phyloP scores from a whole-genome alignment of 2,888 invertebrate species.

The Empis stercorea region DNA sequence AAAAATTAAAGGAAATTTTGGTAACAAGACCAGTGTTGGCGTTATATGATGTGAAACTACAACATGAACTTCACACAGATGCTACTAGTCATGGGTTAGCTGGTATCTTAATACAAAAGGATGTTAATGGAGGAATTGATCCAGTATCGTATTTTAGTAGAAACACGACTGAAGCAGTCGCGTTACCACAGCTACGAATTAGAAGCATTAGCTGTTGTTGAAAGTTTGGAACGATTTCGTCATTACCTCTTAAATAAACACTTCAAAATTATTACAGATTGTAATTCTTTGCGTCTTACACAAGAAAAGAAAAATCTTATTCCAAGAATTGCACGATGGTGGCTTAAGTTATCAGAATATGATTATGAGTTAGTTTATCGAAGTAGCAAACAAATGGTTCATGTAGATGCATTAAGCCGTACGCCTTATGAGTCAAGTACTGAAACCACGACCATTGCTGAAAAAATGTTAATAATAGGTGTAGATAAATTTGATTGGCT shows the following conservation, averaged over 20 bases:
- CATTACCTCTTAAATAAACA: constrained; percentile 1
- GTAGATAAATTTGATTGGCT: constrained; percentile 9
- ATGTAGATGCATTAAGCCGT: constrained; percentile 20
- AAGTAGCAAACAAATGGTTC: constrained; percentile 13
- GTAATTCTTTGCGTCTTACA: background rate
- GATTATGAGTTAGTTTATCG: constrained; percentile 4
- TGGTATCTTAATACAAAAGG: background rate
- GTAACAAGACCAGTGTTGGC: too few relatives aligned
- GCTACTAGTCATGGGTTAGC: background rate
- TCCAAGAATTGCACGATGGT: constrained; percentile 20
- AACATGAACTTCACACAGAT: too few relatives aligned
- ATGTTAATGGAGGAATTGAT: background rate
- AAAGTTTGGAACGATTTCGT: constrained; percentile 1
- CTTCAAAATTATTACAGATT: constrained; percentile 3
- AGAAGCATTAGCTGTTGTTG: constrained; percentile 3
- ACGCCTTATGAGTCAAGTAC: constrained; percentile 1
- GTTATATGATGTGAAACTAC: too few relatives aligned
- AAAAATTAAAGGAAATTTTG: too few relatives aligned
- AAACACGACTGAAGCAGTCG: background rate
- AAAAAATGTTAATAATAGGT: constrained; percentile 2
- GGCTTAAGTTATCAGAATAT: constrained; percentile 11
- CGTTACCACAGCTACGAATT: constrained; percentile 2
- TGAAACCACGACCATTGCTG: background rate
- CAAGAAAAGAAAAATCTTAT: background rate
- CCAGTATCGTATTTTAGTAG: constrained; percentile 4